Percentiles rank a stretch among this genome's conserved stretches.
phyloP scores from a whole-genome alignment of 2,797 vertebrate species.

The Lepus oiostolus region DNA sequence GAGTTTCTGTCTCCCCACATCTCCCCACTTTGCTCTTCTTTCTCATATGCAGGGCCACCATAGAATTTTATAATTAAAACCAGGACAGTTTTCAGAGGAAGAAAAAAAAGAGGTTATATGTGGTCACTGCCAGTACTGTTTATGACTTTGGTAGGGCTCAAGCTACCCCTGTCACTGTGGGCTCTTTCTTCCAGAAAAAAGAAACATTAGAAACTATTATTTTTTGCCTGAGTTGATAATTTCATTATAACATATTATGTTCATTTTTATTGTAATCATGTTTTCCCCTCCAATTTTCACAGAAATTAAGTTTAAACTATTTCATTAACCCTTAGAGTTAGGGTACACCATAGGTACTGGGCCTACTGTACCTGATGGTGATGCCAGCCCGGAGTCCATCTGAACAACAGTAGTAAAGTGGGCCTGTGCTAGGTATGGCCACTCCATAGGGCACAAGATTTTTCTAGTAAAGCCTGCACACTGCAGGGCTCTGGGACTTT shows the following conservation, averaged over 20 bases:
- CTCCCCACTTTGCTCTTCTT: neutral
- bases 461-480: neutral
- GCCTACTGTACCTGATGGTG: neutral
- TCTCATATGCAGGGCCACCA: neutral
- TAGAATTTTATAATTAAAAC: slow-evolving; percentile 4
- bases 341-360: neutral
- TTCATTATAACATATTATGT: neutral
- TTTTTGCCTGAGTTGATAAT: neutral
- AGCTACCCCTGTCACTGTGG: neutral
- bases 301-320: neutral
- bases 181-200: neutral
- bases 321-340: neutral
- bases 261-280: neutral
- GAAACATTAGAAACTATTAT: neutral
- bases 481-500: neutral
- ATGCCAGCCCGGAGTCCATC: neutral
- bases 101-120: neutral
- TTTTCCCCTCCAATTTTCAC: slow-evolving; percentile 27
- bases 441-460: neutral
- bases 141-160: neutral
- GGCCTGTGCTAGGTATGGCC: neutral
- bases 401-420: neutral
- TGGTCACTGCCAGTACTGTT: neutral
- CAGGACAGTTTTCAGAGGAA: neutral
- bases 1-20: neutral